Percentiles rank a stretch among this genome's conserved stretches.
phyloP scores from a whole-genome alignment of 2,888 invertebrate species.

The Ormyrus rosae region DNA sequence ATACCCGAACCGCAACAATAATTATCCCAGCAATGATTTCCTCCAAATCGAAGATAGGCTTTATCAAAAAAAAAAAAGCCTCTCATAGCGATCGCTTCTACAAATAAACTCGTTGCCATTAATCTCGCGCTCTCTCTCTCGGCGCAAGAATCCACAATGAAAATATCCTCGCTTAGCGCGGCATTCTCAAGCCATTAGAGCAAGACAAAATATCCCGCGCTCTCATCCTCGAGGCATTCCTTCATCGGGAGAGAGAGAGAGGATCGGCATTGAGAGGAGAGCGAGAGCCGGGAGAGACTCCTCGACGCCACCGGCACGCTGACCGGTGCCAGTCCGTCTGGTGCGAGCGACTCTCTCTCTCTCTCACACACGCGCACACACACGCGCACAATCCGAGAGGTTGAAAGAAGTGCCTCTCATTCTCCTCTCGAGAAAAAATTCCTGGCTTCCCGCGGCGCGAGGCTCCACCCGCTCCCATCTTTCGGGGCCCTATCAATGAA shows the following conservation, averaged over 20 bases:
- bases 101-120: no score
- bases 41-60: no score
- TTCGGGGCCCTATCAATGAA: slow-evolving; percentile 55
- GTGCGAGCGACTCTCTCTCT: slow-evolving; percentile 52
- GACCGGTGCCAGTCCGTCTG: slow-evolving; percentile 68
- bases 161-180: neutral
- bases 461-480: slow-evolving; percentile 54
- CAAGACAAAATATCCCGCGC: no score
- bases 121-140: neutral
- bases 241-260: no score
- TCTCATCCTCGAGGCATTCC: no score
- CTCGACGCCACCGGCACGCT: slow-evolving; percentile 14
- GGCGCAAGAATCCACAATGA: neutral
- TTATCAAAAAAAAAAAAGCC: no score
- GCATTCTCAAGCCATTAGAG: neutral
- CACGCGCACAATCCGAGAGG: slow-evolving; percentile 5
- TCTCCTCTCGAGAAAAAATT: slow-evolving; percentile 49
- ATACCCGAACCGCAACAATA: no score
- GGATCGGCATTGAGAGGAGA: neutral
- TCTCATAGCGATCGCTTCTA: no score
- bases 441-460: slow-evolving; percentile 54
- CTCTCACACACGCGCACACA: neutral
- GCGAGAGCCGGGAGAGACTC: slow-evolving; percentile 21
- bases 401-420: slow-evolving; percentile 28
- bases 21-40: no score